Conservation (phyloP, 2,797 vertebrate genomes). For the Melopsittacus undulatus region DNA sequence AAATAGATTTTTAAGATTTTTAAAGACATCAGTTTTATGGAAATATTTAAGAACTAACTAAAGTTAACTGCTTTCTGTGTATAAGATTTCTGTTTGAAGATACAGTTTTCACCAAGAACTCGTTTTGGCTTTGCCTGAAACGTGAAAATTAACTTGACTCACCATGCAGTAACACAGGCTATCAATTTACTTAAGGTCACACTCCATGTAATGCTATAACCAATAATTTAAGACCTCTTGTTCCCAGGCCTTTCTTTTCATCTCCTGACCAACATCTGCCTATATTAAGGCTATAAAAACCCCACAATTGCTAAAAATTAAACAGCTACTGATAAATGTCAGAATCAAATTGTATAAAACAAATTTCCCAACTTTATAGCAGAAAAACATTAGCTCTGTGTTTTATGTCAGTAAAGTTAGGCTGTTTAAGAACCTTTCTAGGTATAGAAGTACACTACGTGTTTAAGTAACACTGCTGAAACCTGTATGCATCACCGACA, state of each 20-base stretch:
- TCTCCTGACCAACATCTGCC: background rate
- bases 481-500: background rate
- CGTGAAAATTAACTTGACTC: background rate
- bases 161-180: background rate
- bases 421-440: background rate
- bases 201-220: background rate
- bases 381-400: background rate
- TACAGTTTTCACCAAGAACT: background rate
- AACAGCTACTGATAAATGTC: background rate
- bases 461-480: slow-evolving; percentile 10
- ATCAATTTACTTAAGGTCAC: background rate
- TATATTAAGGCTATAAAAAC: background rate
- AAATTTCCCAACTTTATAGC: background rate
- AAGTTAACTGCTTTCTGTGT: background rate
- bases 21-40: background rate
- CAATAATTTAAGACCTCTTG: background rate
- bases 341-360: background rate
- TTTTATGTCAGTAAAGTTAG: background rate
- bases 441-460: background rate
- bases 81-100: background rate
- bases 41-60: background rate
- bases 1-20: background rate
- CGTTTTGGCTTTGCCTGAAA: background rate
- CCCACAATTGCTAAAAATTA: background rate
- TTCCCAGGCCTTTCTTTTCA: background rate